phyloP scores from a whole-genome alignment of 2,888 invertebrate genomes.

The Perithous albicinctus region DNA sequence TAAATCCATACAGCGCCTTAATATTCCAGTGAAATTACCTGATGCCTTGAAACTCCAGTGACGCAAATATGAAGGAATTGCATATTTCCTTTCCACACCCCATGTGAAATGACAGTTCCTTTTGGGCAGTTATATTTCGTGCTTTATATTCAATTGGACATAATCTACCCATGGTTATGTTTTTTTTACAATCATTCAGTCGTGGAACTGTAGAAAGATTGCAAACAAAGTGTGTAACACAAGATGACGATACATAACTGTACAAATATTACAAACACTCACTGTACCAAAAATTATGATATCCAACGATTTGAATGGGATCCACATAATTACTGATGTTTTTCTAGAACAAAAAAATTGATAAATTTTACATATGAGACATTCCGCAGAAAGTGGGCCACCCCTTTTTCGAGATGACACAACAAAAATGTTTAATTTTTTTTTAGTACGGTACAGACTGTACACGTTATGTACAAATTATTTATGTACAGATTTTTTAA shows the following conservation, averaged over 20 bases:
- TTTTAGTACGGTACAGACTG: no score
- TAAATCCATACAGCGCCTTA: no score
- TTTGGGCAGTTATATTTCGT: slow-evolving; percentile 55
- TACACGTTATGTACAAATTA: no score
- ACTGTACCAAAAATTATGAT: slow-evolving; percentile 55
- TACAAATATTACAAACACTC: neutral
- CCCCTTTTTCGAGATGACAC: no score
- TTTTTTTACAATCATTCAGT: slow-evolving; percentile 51
- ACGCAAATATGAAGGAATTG: slow-evolving; percentile 61
- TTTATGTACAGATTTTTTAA: no score
- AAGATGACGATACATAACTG: neutral
- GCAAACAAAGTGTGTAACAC: neutral
- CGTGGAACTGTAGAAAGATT: neutral
- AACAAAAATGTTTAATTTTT: no score
- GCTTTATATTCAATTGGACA: slow-evolving; percentile 73
- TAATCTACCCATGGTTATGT: slow-evolving; percentile 5
- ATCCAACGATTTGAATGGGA: slow-evolving; percentile 71
- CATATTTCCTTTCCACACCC: slow-evolving; percentile 78
- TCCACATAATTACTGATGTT: slow-evolving; percentile 73
- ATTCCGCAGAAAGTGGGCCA: no score
- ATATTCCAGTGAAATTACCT: neutral
- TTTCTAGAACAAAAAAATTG: slow-evolving; percentile 68
- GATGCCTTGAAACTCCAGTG: slow-evolving; percentile 30
- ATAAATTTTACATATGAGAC: no score
- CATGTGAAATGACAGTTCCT: slow-evolving; percentile 74